Base-by-base conservation (phyloP, 2,797 vertebrate genomes). In the Morus bassanus region DNA sequence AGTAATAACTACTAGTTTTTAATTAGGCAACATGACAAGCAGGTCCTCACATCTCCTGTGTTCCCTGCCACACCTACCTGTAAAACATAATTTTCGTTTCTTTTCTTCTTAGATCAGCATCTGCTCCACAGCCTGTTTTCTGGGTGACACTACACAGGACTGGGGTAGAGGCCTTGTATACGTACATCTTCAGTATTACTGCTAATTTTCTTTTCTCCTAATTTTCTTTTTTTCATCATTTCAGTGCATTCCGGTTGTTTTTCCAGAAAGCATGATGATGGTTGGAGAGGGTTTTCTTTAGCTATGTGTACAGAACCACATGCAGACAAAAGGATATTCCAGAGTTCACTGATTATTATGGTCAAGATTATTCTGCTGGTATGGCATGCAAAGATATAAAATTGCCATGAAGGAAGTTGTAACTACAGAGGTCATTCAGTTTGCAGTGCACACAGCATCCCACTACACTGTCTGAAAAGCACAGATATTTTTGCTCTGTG, bases 291-390 rank as follows among this genome's bases (percentile, higher is more conserved):
- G 2, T 27, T 59, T 80, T 73, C 18, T 83, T 65, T 63, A 67
- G 64, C 51, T 61, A 1, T 50, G 11, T 37, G 16, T 11, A 9
- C 2, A 0, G 1, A 84, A 70, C 16, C 8, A 7, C 9, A 2
- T 30, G 21, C 22, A 89, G 35, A 78, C 64, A 56, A 81, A 64
- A 18, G 6, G 5, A 21, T 69, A 37, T 70, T 88, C 16, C 30
- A 28, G 39, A 48, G 9, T 46, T 91, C 14, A 11, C 9, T 70
- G n/a, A n/a, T n/a, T n/a, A 0, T 35, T 18, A 18, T 74, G 23
- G 24, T 61, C 13, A 45, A 64, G 19, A 22, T 76, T 72, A 53
- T 79, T 83, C 63, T 91, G 8, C 39, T 78, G 25, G 3, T 18
- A 28, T 64, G 45, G 4, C 18, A 45, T 18, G 5, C 18, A 64